Evolutionary conservation across 2,888 invertebrate genomes (phyloP), one percentile per base, ranked within the genome.

Genomic region (Euclidia mi): DNA sequence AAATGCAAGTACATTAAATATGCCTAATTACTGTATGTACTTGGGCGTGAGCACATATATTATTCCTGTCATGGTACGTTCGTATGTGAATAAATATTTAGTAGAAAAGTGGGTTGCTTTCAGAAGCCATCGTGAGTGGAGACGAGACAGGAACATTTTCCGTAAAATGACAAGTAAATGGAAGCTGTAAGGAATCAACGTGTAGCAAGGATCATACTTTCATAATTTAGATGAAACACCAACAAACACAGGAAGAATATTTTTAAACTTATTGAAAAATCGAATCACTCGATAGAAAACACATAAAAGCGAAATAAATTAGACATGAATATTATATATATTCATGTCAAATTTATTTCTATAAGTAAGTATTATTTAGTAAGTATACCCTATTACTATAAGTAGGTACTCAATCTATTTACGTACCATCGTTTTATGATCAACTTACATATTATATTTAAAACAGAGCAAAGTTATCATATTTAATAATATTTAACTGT

Each of bases 401-500:
- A n/a, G n/a, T n/a, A n/a, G n/a, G n/a, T n/a, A n/a, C n/a, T n/a
- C n/a, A n/a, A n/a, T n/a, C n/a, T n/a, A n/a, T n/a, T n/a, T n/a
- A n/a, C n/a, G n/a, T n/a, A n/a, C n/a, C n/a, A n/a, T n/a, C n/a
- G n/a, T n/a, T 34, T 2, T 32, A 14, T 17, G 1, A 28, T 32
- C 12, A 32, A 64, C 71, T 67, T 65, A 71, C 74, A n/a, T n/a
- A n/a, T n/a, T n/a, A n/a, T n/a, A n/a, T n/a, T n/a, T n/a, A n/a
- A n/a, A n/a, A n/a, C n/a, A n/a, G n/a, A n/a, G n/a, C n/a, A n/a
- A n/a, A n/a, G n/a, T n/a, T n/a, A n/a, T n/a, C n/a, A n/a, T n/a
- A n/a, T n/a, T n/a, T n/a, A n/a, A n/a, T 69, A 79, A 76, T 74
- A 61, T 75, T 83, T 73, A 65, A 69, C n/a, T 68, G 66, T 63